Evolutionary conservation across 2,113 vertebrate species (phyloP).

Genomic region (Etia nguti): DNA sequence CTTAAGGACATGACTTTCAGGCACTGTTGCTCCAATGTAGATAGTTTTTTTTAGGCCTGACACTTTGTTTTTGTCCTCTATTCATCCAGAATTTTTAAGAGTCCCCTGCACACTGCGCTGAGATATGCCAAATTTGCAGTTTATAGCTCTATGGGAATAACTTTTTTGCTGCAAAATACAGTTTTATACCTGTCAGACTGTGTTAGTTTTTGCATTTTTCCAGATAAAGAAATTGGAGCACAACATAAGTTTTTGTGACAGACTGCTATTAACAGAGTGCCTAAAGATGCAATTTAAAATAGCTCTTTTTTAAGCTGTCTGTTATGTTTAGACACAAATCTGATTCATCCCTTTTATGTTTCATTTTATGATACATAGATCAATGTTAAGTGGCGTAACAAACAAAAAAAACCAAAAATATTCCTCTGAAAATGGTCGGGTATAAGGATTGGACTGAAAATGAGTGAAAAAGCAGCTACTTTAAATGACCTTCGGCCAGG

Average conservation of each 20-base stretch:
- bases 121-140: neutral
- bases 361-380: neutral
- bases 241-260: neutral
- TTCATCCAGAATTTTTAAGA: neutral
- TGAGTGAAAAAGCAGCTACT: neutral
- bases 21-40: neutral
- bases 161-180: neutral
- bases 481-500: neutral
- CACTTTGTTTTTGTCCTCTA: neutral
- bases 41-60: neutral
- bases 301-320: neutral
- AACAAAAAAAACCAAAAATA: rapidly evolving
- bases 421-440: neutral
- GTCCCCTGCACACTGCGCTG: neutral
- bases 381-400: neutral
- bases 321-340: neutral
- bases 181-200: neutral
- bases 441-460: neutral
- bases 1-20: neutral
- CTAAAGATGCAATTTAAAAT: neutral
- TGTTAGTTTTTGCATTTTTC: neutral
- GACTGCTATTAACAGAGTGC: neutral
- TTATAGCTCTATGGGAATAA: neutral
- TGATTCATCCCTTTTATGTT: neutral
- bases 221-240: neutral